Evolutionary conservation across 2,888 invertebrate genomes (phyloP).

Genomic region (Himalopsyche tibetana): DNA sequence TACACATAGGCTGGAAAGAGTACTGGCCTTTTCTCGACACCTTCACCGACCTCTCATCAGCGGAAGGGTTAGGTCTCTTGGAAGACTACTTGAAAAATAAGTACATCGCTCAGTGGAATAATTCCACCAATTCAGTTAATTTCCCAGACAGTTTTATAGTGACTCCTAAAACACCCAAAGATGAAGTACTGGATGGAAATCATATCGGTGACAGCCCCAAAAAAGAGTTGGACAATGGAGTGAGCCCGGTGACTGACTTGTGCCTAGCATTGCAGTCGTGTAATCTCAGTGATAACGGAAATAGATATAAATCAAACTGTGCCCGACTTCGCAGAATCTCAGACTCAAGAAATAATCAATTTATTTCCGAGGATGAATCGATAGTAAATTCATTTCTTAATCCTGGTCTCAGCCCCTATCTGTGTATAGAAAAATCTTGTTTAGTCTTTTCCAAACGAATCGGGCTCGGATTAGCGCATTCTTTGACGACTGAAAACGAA

Average conservation of each 20-base stretch:
- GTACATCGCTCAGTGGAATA: conserved; percentile 70
- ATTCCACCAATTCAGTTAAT: conserved; percentile 59
- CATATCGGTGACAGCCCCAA: conserved; percentile 47
- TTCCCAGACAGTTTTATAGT: conserved; percentile 56
- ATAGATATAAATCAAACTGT: conserved; percentile 50
- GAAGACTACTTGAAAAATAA: conserved; percentile 84
- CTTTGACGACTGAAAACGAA: conserved; percentile 76
- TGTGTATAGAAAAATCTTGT: conserved; percentile 79
- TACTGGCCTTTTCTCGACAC: conserved; percentile 94
- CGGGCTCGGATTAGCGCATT: conserved; percentile 79
- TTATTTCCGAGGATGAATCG: conserved; percentile 53
- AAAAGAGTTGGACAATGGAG: conserved; percentile 50
- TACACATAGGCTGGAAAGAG: conserved; percentile 90
- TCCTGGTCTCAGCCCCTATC: conserved; percentile 71
- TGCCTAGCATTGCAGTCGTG: conserved; percentile 79
- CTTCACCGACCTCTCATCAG: conserved; percentile 86
- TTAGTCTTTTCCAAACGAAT: conserved; percentile 84
- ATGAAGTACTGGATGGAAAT: conserved; percentile 20
- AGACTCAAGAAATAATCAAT: conserved; percentile 48
- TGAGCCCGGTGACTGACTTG: conserved; percentile 79
- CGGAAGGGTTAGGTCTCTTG: conserved; percentile 84
- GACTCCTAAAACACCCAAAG: conserved; percentile 59
- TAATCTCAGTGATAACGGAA: conserved; percentile 72
- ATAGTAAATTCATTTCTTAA: conserved; percentile 62
- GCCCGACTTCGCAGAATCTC: conserved; percentile 48